Conservation (phyloP, 2,797 vertebrate genomes). For the Phoeniculus purpureus region DNA sequence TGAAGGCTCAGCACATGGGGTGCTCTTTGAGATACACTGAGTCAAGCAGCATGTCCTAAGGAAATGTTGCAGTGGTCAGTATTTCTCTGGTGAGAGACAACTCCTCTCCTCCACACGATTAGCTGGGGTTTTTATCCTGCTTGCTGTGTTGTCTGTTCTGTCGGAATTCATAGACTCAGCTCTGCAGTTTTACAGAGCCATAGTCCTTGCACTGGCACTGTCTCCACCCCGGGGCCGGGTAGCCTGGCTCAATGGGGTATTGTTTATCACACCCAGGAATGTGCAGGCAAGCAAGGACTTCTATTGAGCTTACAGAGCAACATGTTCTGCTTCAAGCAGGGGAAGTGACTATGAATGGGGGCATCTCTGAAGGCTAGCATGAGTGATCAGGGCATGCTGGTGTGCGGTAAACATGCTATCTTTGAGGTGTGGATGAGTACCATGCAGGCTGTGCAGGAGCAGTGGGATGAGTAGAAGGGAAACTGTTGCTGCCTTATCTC, state of each 20-base stretch:
- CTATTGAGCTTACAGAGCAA: background rate
- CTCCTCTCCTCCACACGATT: background rate
- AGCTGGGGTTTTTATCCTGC: background rate
- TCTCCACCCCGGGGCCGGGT: background rate
- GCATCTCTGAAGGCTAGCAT: background rate
- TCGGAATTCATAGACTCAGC: background rate
- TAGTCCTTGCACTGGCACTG: background rate
- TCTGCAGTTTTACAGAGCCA: background rate
- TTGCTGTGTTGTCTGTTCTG: background rate
- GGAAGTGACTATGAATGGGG: background rate
- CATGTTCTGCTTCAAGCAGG: background rate
- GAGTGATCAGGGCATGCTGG: accelerated
- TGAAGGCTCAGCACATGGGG: background rate
- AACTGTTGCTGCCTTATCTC: too few species aligned
- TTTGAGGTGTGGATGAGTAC: background rate
- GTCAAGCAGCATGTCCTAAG: background rate
- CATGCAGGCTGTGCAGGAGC: background rate
- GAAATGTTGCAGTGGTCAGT: background rate
- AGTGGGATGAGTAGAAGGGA: background rate
- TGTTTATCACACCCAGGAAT: constrained; percentile 39
- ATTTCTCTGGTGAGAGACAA: background rate
- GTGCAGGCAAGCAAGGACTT: background rate
- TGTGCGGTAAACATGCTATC: background rate
- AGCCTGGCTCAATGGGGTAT: background rate
- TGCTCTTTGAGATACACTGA: background rate